Evolutionary conservation across 2,888 invertebrate genomes (phyloP).

Genomic region (Drosophila neotestacea): DNA sequence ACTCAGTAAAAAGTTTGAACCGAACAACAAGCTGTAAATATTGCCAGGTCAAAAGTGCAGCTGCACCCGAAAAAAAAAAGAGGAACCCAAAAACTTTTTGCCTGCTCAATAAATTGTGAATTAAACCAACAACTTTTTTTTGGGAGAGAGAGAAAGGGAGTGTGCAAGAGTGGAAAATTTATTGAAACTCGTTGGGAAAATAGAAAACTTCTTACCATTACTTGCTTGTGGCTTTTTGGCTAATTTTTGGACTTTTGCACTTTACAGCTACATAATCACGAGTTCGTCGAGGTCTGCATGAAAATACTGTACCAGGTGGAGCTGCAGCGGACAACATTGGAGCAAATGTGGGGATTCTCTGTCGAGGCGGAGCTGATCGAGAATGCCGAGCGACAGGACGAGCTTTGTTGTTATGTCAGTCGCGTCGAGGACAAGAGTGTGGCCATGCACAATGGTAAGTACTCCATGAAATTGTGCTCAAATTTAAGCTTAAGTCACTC

Average conservation of each 20-base stretch:
- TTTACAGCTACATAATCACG: constrained; percentile 94
- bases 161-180: constrained; percentile 30
- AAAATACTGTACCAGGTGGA: constrained; percentile 99
- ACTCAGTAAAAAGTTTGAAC: constrained; percentile 38
- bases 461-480: constrained; percentile 12
- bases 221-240: constrained; percentile 31
- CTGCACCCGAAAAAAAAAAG: constrained; percentile 35
- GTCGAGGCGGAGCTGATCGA: constrained; percentile 98
- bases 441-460: constrained; percentile 97
- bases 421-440: constrained; percentile 98
- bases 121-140: constrained; percentile 60
- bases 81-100: constrained; percentile 43
- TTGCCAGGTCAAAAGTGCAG: constrained; percentile 71
- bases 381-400: constrained; percentile 97
- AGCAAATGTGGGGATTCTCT: constrained; percentile 99
- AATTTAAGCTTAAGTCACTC: constrained; percentile 1
- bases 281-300: constrained; percentile 97
- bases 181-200: constrained; percentile 39
- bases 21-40: constrained; percentile 76
- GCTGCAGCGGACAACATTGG: constrained; percentile 94
- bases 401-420: constrained; percentile 98
- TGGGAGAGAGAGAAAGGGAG: too few species aligned
- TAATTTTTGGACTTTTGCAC: constrained; percentile 42
- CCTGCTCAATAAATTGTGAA: constrained; percentile 72
- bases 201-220: constrained; percentile 5